phyloP scores from a whole-genome alignment of 2,888 invertebrate species.

The Drosophila prolongata region DNA sequence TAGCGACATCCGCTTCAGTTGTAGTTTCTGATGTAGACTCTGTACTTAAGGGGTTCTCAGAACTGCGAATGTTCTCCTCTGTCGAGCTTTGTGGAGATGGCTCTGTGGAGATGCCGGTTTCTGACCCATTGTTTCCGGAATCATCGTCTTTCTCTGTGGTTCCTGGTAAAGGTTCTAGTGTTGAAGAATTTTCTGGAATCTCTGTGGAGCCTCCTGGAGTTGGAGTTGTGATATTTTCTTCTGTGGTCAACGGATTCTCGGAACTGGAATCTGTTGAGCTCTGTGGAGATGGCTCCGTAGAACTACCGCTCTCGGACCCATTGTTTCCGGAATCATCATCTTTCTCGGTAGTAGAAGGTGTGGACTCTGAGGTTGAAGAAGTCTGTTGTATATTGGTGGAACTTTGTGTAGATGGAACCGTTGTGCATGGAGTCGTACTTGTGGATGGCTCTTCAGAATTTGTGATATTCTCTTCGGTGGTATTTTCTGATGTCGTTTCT shows the following conservation, averaged over 20 bases:
- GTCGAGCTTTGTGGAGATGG: background rate
- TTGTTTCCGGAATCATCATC: background rate
- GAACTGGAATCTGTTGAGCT: background rate
- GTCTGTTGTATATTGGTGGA: background rate
- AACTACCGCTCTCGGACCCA: constrained; percentile 3
- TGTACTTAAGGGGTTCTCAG: background rate
- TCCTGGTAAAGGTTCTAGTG: background rate
- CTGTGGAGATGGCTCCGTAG: background rate
- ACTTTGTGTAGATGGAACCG: background rate
- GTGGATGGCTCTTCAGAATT: background rate
- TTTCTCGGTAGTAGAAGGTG: background rate
- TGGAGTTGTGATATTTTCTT: too few relatives aligned
- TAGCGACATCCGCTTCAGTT: background rate
- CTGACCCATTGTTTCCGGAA: constrained; percentile 3
- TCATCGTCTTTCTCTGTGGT: background rate
- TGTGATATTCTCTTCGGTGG: too few relatives aligned
- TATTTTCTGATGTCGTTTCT: background rate
- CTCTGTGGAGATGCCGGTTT: background rate
- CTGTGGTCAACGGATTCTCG: background rate
- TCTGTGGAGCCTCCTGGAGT: too few relatives aligned
- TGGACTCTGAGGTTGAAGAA: background rate
- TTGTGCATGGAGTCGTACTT: background rate
- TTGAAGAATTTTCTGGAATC: background rate
- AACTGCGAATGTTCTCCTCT: background rate
- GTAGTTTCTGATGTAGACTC: background rate